Evolutionary conservation across 1,140 invertebrate genomes (phyloP), one percentile per base, ranked within the genome.

Genomic region (Eulimnadia texana): DNA sequence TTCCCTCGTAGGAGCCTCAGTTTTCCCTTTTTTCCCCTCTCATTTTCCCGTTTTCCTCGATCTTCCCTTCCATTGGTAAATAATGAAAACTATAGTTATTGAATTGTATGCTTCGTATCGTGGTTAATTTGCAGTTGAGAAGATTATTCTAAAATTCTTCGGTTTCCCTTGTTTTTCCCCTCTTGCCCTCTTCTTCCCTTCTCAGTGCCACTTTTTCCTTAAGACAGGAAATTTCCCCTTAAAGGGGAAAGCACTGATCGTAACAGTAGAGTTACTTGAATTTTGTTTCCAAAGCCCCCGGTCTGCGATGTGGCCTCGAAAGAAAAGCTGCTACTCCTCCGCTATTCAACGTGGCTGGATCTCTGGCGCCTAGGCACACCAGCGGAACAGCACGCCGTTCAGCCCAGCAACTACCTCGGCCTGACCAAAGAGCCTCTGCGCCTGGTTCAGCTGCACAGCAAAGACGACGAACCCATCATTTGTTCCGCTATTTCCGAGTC

Each of bases 401-500:
- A n/a, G 22, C 23, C 27, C 19, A 60, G 47, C 22, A 66, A 20
- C 66, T 62, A 33, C 65, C 67, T 50, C 69, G 79, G 27, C 71
- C 72, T 61, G 59, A 83, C 1, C 70, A 74, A 23, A 74, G 77
- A 79, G 33, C 82, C 85, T 1, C 71, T 81, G 6, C 85, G 84
- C 69, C 67, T 88, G 3, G 65, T 89, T 3, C 73, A 82, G 64
- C 67, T 86, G 50, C 74, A 77, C 58, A 76, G 79, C 3, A 81
- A 83, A 68, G 71, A 74, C 1, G 74, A 78, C 9, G 82, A 85
- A 66, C 74, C 72, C 20, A 82, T 90, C 20, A 68, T 80, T 6
- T 84, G 81, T 67, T 79, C 79, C 68, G 79, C 81, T 6, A 73
- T 91, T 3, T 87, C 84, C 9, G 76, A 77, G 0, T 77, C 83